These are phyloP conservation scores for Cryptocephalus moraei DNA, from an alignment of 2,888 invertebrate species.

Conservation along the genomic window DNA sequence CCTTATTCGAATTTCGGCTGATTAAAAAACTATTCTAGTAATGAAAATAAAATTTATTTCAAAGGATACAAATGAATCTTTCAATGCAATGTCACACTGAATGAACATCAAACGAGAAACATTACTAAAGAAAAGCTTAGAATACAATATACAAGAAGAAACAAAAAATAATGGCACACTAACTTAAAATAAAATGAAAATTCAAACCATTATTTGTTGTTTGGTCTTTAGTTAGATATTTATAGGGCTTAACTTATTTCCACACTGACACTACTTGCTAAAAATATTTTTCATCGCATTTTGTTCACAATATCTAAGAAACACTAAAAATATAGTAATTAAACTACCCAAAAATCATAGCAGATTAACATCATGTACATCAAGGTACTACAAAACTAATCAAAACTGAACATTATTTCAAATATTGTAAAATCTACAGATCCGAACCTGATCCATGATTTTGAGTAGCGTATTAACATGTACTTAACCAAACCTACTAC, in stretches of 20 bases:
- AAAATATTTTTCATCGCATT: slow-evolving; percentile 8
- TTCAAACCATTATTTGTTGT: slow-evolving; percentile 14
- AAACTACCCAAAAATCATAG: slow-evolving; percentile 3
- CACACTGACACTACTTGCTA: slow-evolving; percentile 9
- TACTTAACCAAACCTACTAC: background rate
- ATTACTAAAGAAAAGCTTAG: too few species aligned
- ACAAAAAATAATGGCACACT: slow-evolving; percentile 10
- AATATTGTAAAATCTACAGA: too few species aligned
- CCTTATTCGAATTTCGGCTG: slow-evolving; percentile 31
- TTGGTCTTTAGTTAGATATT: slow-evolving; percentile 4
- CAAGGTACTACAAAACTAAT: background rate
- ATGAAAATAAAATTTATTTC: background rate
- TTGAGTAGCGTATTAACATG: background rate
- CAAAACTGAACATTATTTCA: too few species aligned
- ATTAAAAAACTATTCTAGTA: background rate
- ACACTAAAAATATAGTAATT: slow-evolving; percentile 5
- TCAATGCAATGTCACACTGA: background rate
- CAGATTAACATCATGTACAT: background rate
- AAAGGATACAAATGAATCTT: background rate
- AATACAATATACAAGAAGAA: background rate
- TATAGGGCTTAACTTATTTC: slow-evolving; percentile 13
- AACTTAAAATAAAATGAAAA: background rate
- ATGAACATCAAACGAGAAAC: too few species aligned
- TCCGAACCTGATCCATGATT: background rate
- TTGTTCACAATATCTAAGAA: slow-evolving; percentile 9